Evolutionary conservation across 2,113 vertebrate species (phyloP), one percentile per base, ranked within the genome.

Genomic region (Clarias batrachus): DNA sequence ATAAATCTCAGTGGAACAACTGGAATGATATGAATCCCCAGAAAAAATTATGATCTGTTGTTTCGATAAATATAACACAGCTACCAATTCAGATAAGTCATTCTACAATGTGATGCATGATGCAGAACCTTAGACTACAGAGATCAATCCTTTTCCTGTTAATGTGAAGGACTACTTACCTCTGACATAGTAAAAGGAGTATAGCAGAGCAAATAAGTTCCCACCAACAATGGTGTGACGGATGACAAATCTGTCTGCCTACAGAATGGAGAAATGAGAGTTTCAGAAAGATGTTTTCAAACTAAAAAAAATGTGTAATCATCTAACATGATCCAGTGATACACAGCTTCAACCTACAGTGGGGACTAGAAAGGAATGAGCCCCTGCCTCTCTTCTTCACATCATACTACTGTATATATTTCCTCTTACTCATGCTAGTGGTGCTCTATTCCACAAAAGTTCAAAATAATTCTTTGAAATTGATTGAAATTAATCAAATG

Each of bases 181-280:
- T 95, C 95, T 62, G 95, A 94, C 81, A 91, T 60, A 65, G 87
- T 80, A 48, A 94, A 95, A 10, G 94, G 93, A 33, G 92, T 91
- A 89, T 95, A 95, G 91, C 94, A 95, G 82, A 94, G 9, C 1
- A 92, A 56, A 87, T 93, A 95, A 19, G 82, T 86, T 37, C 86
- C 87, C 82, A 91, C 94, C 83, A 95, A 79, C 71, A 95, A 89
- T 25, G 93, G 93, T 30, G 91, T 90, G 87, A 95, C 90, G 0
- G 92, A 91, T 70, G 92, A 94, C 37, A 95, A 89, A 82, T 95
- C 95, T 2, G 71, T 89, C 7, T 30, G 59, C 37, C 93, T 95
- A 87, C 19, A 83, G 76, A 85, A 48, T 71, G 21, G 80, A 81
- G 3, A 85, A 78, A 89, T 10, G 17, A 78, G 56, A 48, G 19